Base-by-base conservation (phyloP, 2,888 invertebrate species). In the Lampropteryx suffumata region DNA sequence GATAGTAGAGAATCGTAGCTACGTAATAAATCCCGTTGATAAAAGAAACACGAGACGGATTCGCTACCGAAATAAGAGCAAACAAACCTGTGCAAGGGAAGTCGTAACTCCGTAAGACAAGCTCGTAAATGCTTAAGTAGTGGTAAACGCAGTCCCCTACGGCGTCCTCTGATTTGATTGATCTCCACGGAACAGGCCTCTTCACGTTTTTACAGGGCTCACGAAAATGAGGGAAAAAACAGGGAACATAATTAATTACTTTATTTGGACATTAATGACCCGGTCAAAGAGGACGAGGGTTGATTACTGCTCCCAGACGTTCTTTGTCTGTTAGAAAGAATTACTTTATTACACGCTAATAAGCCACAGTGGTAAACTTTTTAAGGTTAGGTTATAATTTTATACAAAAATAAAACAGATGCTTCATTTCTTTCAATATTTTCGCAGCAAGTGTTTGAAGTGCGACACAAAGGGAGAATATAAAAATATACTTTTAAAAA, bases 191-290 rank as follows among this genome's bases (percentile, higher is more conserved):
- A 71, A 71, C 66, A 72, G 67, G 67, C 67, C 78, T 68, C 70
- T 76, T 71, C 71, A 71, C 71, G 84, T 85, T 86, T 88, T 86
- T 86, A 82, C 83, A 76, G 72, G 71, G 69, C 71, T 80, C 80
- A 80, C 71, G 79, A 80, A 82, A 86, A 84, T 79, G 74, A 81
- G 81, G 77, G 75, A 83, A 86, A 81, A 84, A 84, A 79, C 76
- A 67, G 65, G 73, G 69, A 82, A 80, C 81, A 79, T 84, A 86
- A 88, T 87, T 86, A 89, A 90, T 89, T 88, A 85, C 87, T 84
- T 87, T 84, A 87, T 89, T 88, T 84, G 82, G 87, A 88, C 87
- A 88, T 88, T 88, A 88, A 88, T 84, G 88, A 84, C 81, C 78
- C 70, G 73, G 78, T 80, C 82, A 79, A 80, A 78, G 78, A 42